Evolutionary conservation across 2,888 invertebrate species (phyloP).

Genomic region (Drosophila prolongata): DNA sequence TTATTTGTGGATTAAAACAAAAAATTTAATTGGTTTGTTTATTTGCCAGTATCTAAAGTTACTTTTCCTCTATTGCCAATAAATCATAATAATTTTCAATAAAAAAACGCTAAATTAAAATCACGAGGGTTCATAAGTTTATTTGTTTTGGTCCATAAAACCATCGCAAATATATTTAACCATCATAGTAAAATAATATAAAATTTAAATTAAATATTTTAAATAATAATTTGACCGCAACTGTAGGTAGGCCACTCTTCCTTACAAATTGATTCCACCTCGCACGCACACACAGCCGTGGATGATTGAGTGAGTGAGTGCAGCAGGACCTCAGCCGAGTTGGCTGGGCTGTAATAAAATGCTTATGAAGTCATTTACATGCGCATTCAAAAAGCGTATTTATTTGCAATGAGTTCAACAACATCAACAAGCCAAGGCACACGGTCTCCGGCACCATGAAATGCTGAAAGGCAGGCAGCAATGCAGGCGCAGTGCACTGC

Average conservation of each 20-base stretch:
- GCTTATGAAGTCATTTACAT: constrained; percentile 81
- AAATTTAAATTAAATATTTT: background rate
- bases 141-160: background rate
- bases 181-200: background rate
- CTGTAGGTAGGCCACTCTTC: background rate
- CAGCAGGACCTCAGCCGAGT: constrained; percentile 21
- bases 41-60: no score
- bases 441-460: constrained; percentile 13
- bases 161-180: background rate
- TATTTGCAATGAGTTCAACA: constrained; percentile 81
- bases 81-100: no score
- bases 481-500: constrained; percentile 54
- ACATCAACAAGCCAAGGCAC: constrained; percentile 65
- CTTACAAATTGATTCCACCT: constrained; percentile 31
- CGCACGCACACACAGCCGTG: constrained; percentile 16
- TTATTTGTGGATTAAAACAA: background rate
- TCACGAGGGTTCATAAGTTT: no score
- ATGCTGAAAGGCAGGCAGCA: constrained; percentile 20
- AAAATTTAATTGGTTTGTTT: no score
- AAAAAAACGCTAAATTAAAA: no score
- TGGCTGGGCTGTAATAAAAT: constrained; percentile 76
- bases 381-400: constrained; percentile 78
- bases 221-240: constrained; percentile 1
- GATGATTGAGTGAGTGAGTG: constrained; percentile 9
- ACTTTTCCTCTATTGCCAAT: no score